Evolutionary conservation across 2,888 invertebrate species (phyloP).

Genomic region (Tenthredo scrophulariae): DNA sequence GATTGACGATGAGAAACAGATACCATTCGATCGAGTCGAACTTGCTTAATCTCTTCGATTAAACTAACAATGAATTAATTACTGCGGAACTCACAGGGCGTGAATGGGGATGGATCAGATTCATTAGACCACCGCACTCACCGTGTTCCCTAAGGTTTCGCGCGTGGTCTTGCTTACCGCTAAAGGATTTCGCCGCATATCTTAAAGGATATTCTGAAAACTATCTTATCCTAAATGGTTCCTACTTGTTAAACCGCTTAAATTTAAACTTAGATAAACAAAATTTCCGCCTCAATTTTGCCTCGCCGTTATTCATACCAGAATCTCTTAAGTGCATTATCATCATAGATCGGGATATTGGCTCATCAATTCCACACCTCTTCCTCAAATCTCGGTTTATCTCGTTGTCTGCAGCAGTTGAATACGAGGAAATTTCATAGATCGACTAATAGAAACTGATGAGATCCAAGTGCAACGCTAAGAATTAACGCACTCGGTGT

Average conservation of each 20-base stretch:
- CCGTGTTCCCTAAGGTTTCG: constrained; percentile 37
- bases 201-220: constrained; percentile 34
- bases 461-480: background rate
- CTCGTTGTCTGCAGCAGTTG: background rate
- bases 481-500: background rate
- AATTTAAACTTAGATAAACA: background rate
- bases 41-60: constrained; percentile 38
- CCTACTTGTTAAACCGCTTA: constrained; percentile 18
- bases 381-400: background rate
- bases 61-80: constrained; percentile 54
- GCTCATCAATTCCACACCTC: background rate
- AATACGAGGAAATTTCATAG: background rate
- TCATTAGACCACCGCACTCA: constrained; percentile 35
- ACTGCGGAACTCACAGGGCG: constrained; percentile 46
- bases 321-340: background rate
- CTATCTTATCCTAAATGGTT: constrained; percentile 24
- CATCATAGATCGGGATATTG: background rate
- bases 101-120: constrained; percentile 51
- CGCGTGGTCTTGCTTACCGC: constrained; percentile 53
- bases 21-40: background rate
- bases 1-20: background rate
- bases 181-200: constrained; percentile 24
- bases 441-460: background rate
- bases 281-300: background rate
- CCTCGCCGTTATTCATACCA: background rate